Evolutionary conservation across 2,113 vertebrate genomes (phyloP).

Genomic region (Poeciliopsis retropinna): DNA sequence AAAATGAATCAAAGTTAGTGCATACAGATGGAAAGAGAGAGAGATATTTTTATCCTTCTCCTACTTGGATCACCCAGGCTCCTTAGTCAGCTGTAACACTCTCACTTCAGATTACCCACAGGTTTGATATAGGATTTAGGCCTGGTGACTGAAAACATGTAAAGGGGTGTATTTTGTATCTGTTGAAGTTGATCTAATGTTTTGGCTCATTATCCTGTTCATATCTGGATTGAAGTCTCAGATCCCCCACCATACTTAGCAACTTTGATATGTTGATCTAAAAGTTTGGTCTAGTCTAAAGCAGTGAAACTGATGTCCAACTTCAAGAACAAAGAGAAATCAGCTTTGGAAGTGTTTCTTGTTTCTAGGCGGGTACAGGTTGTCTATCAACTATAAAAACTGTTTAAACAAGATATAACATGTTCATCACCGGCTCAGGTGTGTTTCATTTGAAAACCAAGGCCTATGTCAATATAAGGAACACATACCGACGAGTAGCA

Average conservation of each 20-base stretch:
- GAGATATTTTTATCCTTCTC: background rate
- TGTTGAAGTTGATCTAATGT: background rate
- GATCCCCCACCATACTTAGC: background rate
- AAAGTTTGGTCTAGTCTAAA: background rate
- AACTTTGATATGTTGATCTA: no score
- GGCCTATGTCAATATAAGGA: slow-evolving; percentile 37
- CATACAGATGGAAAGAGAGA: background rate
- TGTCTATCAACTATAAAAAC: slow-evolving; percentile 40
- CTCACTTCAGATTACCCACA: background rate
- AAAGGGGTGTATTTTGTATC: background rate
- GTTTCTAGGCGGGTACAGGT: slow-evolving; percentile 54
- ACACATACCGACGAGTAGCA: slow-evolving; percentile 54
- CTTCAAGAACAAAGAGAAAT: slow-evolving; percentile 40
- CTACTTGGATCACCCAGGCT: background rate
- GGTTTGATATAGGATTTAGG: background rate
- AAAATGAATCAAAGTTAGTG: background rate
- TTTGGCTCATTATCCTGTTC: background rate
- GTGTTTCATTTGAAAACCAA: slow-evolving; percentile 43
- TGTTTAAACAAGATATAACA: slow-evolving; percentile 66
- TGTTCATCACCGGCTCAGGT: slow-evolving; percentile 63
- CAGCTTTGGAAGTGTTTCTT: slow-evolving; percentile 40
- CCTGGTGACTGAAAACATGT: background rate
- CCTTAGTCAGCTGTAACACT: background rate
- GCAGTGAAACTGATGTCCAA: slow-evolving; percentile 9
- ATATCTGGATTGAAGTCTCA: background rate